Base-by-base conservation (phyloP, 1,140 invertebrate genomes). In the Wasmannia auropunctata region DNA sequence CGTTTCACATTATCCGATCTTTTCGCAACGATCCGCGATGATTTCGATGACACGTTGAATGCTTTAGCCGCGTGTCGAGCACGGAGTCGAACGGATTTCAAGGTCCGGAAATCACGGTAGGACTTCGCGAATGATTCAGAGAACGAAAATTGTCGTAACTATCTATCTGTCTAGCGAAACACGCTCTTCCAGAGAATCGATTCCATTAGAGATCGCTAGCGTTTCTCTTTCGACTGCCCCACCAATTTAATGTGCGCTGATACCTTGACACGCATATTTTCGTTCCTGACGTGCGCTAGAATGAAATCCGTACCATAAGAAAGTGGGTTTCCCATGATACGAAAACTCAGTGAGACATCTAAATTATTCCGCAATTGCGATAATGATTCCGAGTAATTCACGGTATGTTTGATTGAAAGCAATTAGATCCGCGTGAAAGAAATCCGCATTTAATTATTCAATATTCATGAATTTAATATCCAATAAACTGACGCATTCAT, bases 71-170 rank as follows among this genome's bases (percentile, higher is more conserved):
- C 14, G 11, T n/a, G 14, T 8, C 49, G 14, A 37, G 46, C 22
- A 4, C 14, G 37, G 28, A 77, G 56, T 72, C 43, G 28, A 65
- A 76, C 16, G 6, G 31, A 67, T 37, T 67, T 5, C 16, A 25
- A 67, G 60, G 31, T 40, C n/a, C 19, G 25, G 31, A 28, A 62
- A 22, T 86, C 85, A 51, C 56, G 60, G 60, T 69, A 72, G 72
- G 54, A n/a, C 1, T 37, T 11, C 22, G 58, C n/a, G n/a, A n/a
- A 67, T 88, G 81, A 88, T 85, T 85, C 74, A 88, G 28, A 76
- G 11, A 69, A 87, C 60, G 54, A 84, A 54, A 43, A 31, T 43
- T 74, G 46, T 60, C 25, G 51, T 3, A 28, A 76, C n/a, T 7
- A 51, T 51, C 6, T 7, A 46, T 46, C 43, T 7, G 10, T 56